Base-by-base conservation (phyloP, 2,113 vertebrate species). In the Pelmatolapia mariae region DNA sequence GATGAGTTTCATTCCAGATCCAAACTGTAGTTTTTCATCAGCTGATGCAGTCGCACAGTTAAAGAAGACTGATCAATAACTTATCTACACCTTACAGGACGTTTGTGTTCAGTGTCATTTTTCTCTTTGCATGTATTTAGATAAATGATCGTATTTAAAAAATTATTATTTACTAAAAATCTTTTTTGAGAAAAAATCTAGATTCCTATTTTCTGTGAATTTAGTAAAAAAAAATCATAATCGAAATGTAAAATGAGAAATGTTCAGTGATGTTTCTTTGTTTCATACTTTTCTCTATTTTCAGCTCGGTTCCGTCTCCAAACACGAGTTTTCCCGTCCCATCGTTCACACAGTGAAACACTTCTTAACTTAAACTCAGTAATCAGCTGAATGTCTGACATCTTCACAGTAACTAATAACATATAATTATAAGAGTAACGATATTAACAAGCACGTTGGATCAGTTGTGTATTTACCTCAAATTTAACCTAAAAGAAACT, bases 391-490 rank as follows among this genome's bases (percentile, higher is more conserved):
- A 33, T 33, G 29, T 18, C 15, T 33, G 40, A 18, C 22, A 7
- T 63, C 18, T 36, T 36, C 59, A 47, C 2, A 29, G 15, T 7
- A 76, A 47, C 68, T 29, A 76, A 76, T 18, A 47, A 47, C 1
- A 68, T 38, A 68, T 40, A 0, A 68, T 22, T 40, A 40, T 1
- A 1, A 68, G 36, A 3, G 36, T 40, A 0, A 45, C 9, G 4
- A 71, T 16, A 66, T 38, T 38, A 66, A 22, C 10, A 66, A 38
- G 0, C 3, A 38, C 11, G 0, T 22, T 4, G 33, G 19, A 66
- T 66, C 61, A 0, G 33, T 66, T 4, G 0, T 68, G 7, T 8
- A 8, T 66, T 66, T 38, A 38, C 61, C 61, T 0, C 31, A 2
- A 66, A 36, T 36, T 66, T 38, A n/a, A 66, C 18, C 61, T 66